Percentiles rank a stretch among this genome's conserved stretches.
Conservation (phyloP, 2,888 invertebrate genomes). For the Philereme vetulata region DNA sequence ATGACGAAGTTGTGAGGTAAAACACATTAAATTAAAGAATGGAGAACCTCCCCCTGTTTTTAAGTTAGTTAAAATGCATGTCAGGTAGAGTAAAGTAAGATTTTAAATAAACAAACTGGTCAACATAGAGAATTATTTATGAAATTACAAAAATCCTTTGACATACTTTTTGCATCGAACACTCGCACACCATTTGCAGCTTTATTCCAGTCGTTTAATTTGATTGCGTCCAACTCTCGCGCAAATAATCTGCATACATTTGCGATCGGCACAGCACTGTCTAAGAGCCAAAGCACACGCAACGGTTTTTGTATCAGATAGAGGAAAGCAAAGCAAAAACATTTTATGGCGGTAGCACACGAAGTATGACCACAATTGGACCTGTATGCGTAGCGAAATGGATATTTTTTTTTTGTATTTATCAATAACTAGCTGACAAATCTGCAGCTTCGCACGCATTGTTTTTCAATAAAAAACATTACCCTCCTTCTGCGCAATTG, state of each 20-base stretch:
- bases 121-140: slow-evolving; percentile 15
- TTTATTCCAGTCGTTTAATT: slow-evolving; percentile 63
- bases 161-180: slow-evolving; percentile 24
- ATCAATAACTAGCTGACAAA: too few relatives aligned
- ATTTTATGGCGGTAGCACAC: slow-evolving; percentile 6
- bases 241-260: slow-evolving; percentile 60
- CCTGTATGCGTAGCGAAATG: background rate
- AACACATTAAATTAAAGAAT: too few relatives aligned
- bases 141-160: slow-evolving; percentile 2
- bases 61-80: too few relatives aligned
- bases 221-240: slow-evolving; percentile 61
- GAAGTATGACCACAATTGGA: background rate
- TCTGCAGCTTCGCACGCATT: too few relatives aligned
- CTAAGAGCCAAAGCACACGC: slow-evolving; percentile 30
- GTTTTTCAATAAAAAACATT: too few relatives aligned
- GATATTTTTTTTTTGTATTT: too few relatives aligned
- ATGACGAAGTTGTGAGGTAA: too few relatives aligned
- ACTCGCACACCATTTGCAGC: slow-evolving; percentile 56
- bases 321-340: slow-evolving; percentile 12
- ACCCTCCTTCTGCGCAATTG: too few relatives aligned
- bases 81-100: background rate
- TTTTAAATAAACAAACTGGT: slow-evolving; percentile 14
- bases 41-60: too few relatives aligned
- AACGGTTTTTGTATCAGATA: slow-evolving; percentile 21
- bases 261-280: slow-evolving; percentile 14